These are phyloP conservation scores for Theristicus caerulescens DNA, from an alignment of 2,113 vertebrate species.

Conservation along the genomic window DNA sequence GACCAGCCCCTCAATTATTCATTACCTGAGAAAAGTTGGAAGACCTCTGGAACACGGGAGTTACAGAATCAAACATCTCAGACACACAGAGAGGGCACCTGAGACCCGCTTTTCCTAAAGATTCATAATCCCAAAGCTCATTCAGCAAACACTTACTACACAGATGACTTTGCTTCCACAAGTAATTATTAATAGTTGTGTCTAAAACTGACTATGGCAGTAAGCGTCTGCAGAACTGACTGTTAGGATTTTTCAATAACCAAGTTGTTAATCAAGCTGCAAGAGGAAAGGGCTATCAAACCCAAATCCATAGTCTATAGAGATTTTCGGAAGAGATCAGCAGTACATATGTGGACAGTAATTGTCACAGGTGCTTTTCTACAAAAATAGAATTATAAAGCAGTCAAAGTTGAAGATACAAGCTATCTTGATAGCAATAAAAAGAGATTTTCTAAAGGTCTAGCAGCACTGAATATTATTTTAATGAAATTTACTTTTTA, in stretches of 20 bases:
- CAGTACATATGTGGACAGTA: background rate
- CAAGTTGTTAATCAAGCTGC: background rate
- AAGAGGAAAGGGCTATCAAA: background rate
- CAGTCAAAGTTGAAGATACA: background rate
- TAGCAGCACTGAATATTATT: constrained; percentile 78
- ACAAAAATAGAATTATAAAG: background rate
- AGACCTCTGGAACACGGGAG: background rate
- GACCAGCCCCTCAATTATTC: background rate
- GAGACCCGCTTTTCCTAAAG: background rate
- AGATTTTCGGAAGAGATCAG: background rate
- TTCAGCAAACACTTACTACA: background rate
- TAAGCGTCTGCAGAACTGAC: background rate
- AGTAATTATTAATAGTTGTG: background rate
- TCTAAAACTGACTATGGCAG: background rate
- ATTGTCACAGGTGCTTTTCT: background rate
- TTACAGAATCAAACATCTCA: background rate
- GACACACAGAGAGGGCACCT: background rate
- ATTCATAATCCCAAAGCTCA: background rate
- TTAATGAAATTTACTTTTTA: constrained; percentile 71
- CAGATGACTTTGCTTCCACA: background rate
- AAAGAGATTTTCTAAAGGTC: constrained; percentile 37
- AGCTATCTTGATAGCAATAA: background rate
- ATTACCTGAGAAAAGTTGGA: background rate
- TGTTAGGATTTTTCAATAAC: background rate
- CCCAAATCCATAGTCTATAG: background rate